Percentiles rank a stretch among this genome's conserved stretches.
These are phyloP conservation scores for Ctenomys sociabilis DNA, from an alignment of 2,113 vertebrate species.

Conservation along the genomic window DNA sequence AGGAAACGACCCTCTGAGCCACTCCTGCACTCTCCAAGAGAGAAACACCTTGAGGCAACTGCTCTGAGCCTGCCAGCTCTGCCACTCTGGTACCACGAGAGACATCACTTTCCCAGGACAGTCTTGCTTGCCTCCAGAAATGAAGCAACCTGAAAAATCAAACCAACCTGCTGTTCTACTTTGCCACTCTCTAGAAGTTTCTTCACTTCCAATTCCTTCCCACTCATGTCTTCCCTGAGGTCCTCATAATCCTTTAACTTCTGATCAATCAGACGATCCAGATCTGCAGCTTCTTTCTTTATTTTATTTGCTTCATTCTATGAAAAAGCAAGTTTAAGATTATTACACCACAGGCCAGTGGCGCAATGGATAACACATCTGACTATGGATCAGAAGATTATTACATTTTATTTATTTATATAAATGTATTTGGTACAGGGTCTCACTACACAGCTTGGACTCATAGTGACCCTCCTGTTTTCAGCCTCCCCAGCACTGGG, in stretches of 20 bases:
- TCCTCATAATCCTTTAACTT: conserved; percentile 95
- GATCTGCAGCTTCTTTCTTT: conserved; percentile 94
- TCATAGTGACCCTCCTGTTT: too few species aligned
- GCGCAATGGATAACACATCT: too few species aligned
- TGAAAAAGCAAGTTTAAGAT: conserved; percentile 31
- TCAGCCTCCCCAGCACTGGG: too few species aligned
- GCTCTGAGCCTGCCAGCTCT: neutral
- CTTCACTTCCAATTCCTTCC: conserved; percentile 94
- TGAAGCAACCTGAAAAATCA: neutral
- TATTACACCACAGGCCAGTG: too few species aligned
- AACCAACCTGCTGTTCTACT: conserved; percentile 96
- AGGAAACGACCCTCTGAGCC: neutral
- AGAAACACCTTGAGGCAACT: neutral
- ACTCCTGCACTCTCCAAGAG: neutral
- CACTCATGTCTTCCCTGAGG: conserved; percentile 94
- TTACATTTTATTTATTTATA: neutral
- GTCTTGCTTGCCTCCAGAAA: neutral
- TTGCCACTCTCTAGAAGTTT: conserved; percentile 96
- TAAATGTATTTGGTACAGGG: too few species aligned
- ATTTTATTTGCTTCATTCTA: conserved; percentile 94
- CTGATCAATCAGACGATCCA: conserved; percentile 93
- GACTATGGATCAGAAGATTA: too few species aligned
- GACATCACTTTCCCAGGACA: neutral
- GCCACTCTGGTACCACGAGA: fast-evolving
- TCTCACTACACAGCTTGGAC: too few species aligned